Base-by-base conservation (phyloP, 2,888 invertebrate genomes). In the Dimorphilus gyrociliatus region DNA sequence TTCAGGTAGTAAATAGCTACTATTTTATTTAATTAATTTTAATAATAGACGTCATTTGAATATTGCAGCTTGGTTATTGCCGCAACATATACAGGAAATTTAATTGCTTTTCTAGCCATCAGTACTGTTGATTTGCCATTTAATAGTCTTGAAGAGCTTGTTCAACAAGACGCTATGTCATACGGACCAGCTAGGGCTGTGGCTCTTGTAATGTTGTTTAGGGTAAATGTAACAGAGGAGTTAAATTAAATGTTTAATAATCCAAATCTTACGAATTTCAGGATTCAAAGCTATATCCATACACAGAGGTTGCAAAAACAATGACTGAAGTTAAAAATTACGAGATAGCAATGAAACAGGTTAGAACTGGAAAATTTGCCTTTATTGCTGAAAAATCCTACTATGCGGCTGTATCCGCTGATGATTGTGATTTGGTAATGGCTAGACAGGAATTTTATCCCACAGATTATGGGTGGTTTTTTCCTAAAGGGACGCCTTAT, bases 21-120 rank as follows among this genome's bases (percentile, higher is more conserved):
- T n/a, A n/a, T n/a, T n/a, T n/a, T n/a, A n/a, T n/a, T n/a, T n/a
- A n/a, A n/a, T n/a, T n/a, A n/a, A n/a, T n/a, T n/a, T n/a, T n/a
- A n/a, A n/a, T n/a, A n/a, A n/a, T n/a, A n/a, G n/a, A n/a, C n/a
- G n/a, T n/a, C n/a, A n/a, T 50, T 49, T 27, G 42, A n/a, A n/a
- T n/a, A n/a, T n/a, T n/a, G n/a, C n/a, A n/a, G 44, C 10, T 46
- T 55, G 12, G 42, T 51, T 2, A 39, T 53, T 16, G 48, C 46
- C 2, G 51, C 49, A 5, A 53, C 48, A 1, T 55, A 55, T 38
- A 47, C 53, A 12, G 53, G 55, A 1, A 55, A 53, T 33, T 46
- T 55, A 4, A 51, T 53, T 16, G 53, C 55, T 12, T 55, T 50
- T 37, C 43, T 55, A 3, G 48, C 55, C 6, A 51, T 55, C 3